phyloP scores from a whole-genome alignment of 2,113 vertebrate genomes.

The Genyomyrus donnyi region DNA sequence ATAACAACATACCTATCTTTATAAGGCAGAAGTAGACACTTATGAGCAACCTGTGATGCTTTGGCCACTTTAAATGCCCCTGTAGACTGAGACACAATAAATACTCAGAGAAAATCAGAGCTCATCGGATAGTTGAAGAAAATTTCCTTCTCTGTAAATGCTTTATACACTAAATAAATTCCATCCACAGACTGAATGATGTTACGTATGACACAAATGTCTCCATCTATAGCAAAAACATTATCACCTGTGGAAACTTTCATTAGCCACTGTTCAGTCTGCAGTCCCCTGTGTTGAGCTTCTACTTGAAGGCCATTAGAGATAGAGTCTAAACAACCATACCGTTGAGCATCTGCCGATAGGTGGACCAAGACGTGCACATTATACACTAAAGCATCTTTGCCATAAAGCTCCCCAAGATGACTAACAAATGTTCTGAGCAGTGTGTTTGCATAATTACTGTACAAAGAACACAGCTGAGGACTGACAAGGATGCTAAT shows the following conservation, averaged over 20 bases:
- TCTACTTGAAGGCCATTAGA: neutral
- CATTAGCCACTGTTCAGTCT: neutral
- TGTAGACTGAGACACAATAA: neutral
- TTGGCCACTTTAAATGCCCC: neutral
- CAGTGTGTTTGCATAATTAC: neutral
- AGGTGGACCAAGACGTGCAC: neutral
- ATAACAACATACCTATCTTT: too few species aligned
- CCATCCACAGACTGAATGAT: neutral
- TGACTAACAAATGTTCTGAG: neutral
- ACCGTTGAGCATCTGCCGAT: neutral
- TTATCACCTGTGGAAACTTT: neutral
- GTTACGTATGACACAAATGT: neutral
- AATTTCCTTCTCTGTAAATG: neutral
- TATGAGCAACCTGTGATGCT: neutral
- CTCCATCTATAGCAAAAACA: neutral
- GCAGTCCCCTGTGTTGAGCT: neutral
- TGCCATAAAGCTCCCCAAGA: neutral
- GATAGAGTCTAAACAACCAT: neutral
- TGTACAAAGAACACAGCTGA: neutral
- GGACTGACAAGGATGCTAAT: neutral
- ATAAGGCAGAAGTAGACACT: neutral
- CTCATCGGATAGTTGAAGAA: neutral
- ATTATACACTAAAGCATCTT: neutral
- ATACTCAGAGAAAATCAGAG: constrained; percentile 1
- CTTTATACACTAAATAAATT: neutral